Evolutionary conservation across 1,140 invertebrate species (phyloP), one percentile per base, ranked within the genome.

Genomic region (Leptinotarsa defecta): DNA sequence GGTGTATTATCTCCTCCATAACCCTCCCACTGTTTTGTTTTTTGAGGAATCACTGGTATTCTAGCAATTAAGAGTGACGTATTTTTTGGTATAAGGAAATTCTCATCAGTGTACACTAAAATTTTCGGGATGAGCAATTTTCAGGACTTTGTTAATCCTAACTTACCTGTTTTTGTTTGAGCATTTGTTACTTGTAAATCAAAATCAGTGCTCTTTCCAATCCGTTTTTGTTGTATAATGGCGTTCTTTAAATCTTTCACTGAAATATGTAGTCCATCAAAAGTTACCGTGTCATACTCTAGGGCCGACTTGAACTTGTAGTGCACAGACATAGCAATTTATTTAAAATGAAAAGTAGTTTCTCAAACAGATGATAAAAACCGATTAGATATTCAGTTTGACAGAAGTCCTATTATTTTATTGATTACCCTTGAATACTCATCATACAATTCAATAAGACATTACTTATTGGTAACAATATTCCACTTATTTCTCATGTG

Each of bases 241-340:
- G 94, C 92, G 83, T 95, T 94, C 87, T 99, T 99, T 68, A 99
- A 89, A 85, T 99, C 97, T 22, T 91, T 92, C 77, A 98, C 93
- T 64, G 96, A 96, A 83, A 99, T 98, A 84, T 98, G 94, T 48
- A 99, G 88, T 63, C 97, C 97, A 91, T 99, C 97, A 86, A 99
- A 98, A 22, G 95, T 97, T 64, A 99, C 92, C 4, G 96, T 98
- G 85, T 98, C 96, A 88, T 94, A 98, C 84, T 98, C 94, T 81
- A 97, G 89, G 68, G 95, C 93, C 81, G 95, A 96, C 88, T 98
- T 98, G 85, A 99, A 99, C 87, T 99, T 99, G 87, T 99, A 99
- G 87, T 99, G 96, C 75, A 99, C 95, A 81, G 96, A 98, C 93
- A 97, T 97, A n/a, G n/a, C 13, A 57, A 19, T 57, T n/a, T 19